Conservation (phyloP, 2,888 invertebrate species). For the Phymatocera aterrima region DNA sequence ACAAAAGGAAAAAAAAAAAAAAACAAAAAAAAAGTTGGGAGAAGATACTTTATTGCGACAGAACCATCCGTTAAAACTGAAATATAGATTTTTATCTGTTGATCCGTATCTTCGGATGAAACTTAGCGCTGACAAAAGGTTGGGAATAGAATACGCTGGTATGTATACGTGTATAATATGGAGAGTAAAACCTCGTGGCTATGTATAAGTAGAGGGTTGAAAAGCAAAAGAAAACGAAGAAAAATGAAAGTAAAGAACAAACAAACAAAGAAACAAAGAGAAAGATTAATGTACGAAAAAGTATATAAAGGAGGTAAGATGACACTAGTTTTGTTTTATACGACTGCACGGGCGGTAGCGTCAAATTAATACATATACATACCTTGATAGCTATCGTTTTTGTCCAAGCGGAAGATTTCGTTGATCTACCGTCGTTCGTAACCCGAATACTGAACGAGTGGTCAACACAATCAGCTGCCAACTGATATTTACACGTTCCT, state of each 20-base stretch:
- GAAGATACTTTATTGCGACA: conserved; percentile 10
- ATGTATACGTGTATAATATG: not conserved
- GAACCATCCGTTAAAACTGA: conserved; percentile 1
- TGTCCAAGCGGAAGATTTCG: conserved; percentile 92
- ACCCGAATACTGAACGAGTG: conserved; percentile 91
- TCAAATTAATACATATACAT: no score
- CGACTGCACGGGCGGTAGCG: conserved; percentile 7
- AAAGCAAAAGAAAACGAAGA: not conserved
- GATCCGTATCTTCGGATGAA: conserved; percentile 33
- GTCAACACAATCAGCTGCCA: conserved; percentile 88
- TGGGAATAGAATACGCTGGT: conserved; percentile 2
- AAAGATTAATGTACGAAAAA: not conserved
- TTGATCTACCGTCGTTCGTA: conserved; percentile 90
- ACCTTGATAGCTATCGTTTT: conserved; percentile 90
- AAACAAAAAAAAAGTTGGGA: not conserved
- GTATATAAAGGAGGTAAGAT: conserved; percentile 11
- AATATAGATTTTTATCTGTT: conserved; percentile 33
- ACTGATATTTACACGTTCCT: conserved; percentile 94
- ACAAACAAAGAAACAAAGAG: not conserved
- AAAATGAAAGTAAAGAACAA: not conserved
- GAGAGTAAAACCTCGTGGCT: not conserved
- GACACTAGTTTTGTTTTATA: conserved; percentile 38
- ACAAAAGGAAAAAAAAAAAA: conserved; percentile 4
- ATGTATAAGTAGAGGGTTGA: no score
- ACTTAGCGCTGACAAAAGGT: conserved; percentile 13